phyloP scores from a whole-genome alignment of 2,113 vertebrate genomes.

The Alligator mississippiensis region DNA sequence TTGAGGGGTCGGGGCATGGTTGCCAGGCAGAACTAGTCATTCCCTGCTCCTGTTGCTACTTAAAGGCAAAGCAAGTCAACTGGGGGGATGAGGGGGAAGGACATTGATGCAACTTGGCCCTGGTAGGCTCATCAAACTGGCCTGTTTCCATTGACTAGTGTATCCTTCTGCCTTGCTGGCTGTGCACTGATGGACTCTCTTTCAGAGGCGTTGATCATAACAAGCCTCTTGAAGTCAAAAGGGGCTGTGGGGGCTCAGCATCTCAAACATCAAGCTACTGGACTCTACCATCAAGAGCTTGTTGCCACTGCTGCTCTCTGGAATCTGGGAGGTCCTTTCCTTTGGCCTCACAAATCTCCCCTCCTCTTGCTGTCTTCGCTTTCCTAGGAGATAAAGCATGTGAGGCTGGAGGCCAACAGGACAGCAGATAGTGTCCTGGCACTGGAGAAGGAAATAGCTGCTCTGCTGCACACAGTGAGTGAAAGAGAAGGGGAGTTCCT shows the following conservation, averaged over 20 bases:
- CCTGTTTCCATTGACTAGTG: background rate
- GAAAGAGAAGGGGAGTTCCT: conserved; percentile 58
- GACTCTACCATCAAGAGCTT: background rate
- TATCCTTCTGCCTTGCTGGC: background rate
- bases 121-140: background rate
- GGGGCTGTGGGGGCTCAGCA: background rate
- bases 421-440: conserved; percentile 77
- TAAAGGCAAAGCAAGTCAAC: background rate
- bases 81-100: background rate
- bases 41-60: background rate
- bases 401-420: conserved; percentile 79
- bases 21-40: background rate
- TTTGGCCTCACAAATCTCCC: background rate
- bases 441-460: conserved; percentile 78
- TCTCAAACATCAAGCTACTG: background rate
- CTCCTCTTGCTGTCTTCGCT: conserved; percentile 12
- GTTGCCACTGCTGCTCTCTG: conserved; percentile 27
- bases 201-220: background rate
- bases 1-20: background rate
- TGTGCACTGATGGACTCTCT: background rate
- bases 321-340: background rate
- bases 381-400: conserved; percentile 74
- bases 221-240: background rate
- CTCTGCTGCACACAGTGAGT: conserved; percentile 56
- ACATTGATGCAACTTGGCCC: background rate